Base-by-base conservation (phyloP, 2,888 invertebrate genomes). In the Electrophaes corylata region DNA sequence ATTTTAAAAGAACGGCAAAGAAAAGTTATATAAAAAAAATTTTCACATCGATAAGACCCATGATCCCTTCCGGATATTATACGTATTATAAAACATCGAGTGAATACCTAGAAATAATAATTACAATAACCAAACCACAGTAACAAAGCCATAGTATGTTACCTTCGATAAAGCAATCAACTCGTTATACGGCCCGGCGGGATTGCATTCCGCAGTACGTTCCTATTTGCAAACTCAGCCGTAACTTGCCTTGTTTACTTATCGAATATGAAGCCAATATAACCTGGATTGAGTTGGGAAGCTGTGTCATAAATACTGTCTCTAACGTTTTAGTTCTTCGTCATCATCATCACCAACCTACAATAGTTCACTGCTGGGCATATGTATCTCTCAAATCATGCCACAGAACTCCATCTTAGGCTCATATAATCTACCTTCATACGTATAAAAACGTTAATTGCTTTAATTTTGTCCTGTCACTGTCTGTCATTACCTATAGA, bases 141-240 rank as follows among this genome's bases (percentile, higher is more conserved):
- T 10, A 26, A n/a, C 56, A 53, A 43, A 58, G 57, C 47, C 57
- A 57, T 54, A 60, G 48, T 57, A 69, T 51, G 54, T 51, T 54
- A 55, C 65, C 68, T 65, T 65, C 64, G 54, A 63, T 50, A 49
- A 64, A 62, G 56, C 67, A 50, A 70, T 67, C 59, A 63, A 55
- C 54, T 57, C 26, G 52, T 61, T 63, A 60, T 63, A 60, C 56
- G 53, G 53, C 62, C 49, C 65, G 1, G 29, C 26, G 49, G 63
- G 50, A 57, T 61, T 61, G 55, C 63, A 63, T 63, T 58, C 57
- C 47, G 37, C 40, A 56, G 49, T 49, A 45, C 43, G 49, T 40
- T 50, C 40, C 47, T 8, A 54, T 57, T 53, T 45, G 40, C 49
- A 40, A 49, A 53, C 48, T 58, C 16, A 18, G 20, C 33, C 45